phyloP scores from a whole-genome alignment of 2,113 vertebrate species.

The Mugil cephalus region DNA sequence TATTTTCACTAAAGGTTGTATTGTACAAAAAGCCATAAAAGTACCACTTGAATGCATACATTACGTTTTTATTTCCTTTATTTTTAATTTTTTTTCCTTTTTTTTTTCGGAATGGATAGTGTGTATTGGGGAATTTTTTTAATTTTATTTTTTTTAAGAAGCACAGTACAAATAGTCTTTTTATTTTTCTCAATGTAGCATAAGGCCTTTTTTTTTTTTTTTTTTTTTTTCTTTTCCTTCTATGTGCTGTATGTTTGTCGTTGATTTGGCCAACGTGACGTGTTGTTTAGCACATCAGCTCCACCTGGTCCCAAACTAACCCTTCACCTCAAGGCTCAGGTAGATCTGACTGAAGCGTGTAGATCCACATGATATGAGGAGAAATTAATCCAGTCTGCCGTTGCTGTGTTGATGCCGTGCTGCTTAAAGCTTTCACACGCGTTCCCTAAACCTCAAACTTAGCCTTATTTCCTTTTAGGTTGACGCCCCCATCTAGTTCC shows the following conservation, averaged over 20 bases:
- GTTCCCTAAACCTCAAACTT: conserved; percentile 4
- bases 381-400: conserved; percentile 28
- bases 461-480: background rate
- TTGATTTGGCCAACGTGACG: conserved; percentile 61
- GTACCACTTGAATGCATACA: conserved; percentile 88
- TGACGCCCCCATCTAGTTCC: background rate
- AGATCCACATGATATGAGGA: conserved; percentile 23
- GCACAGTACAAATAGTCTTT: conserved; percentile 79
- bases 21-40: conserved; percentile 90
- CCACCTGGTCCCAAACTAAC: conserved; percentile 40
- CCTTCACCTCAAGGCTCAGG: conserved; percentile 44
- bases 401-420: conserved; percentile 46
- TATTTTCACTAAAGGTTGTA: conserved; percentile 92
- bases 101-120: conserved; percentile 78
- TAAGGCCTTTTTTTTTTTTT: conserved; percentile 68
- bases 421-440: conserved; percentile 28
- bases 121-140: conserved; percentile 70
- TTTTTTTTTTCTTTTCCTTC: conserved; percentile 69
- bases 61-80: conserved; percentile 80
- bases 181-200: conserved; percentile 76
- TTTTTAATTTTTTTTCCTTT: conserved; percentile 66
- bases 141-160: conserved; percentile 76
- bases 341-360: conserved; percentile 47
- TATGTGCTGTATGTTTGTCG: conserved; percentile 68
- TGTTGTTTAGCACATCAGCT: conserved; percentile 60